Percentiles rank a stretch among this genome's conserved stretches.
Conservation (phyloP, 2,113 vertebrate genomes). For the Psephotus haematonotus region DNA sequence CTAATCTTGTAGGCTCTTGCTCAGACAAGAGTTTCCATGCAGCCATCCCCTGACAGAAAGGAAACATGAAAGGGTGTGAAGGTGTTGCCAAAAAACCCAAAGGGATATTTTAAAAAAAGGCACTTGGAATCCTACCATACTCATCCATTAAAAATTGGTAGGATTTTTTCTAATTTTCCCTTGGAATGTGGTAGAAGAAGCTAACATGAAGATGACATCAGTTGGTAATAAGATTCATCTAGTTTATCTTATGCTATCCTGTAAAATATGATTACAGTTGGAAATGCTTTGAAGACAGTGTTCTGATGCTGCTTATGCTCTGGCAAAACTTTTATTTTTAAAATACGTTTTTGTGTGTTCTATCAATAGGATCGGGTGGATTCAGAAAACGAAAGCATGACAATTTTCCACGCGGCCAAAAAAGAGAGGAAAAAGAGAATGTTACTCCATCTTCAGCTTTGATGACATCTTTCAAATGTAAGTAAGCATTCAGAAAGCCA, state of each 20-base stretch:
- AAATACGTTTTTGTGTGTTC: not conserved
- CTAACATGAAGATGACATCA: not conserved
- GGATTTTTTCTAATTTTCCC: not conserved
- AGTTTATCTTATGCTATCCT: not conserved
- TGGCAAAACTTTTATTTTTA: not conserved
- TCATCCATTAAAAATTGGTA: not conserved
- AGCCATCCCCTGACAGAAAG: not conserved
- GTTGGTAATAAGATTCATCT: not conserved
- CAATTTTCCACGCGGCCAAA: constrained; percentile 73
- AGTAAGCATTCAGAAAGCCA: constrained; percentile 34
- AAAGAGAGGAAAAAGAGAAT: constrained; percentile 77
- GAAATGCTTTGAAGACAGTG: not conserved
- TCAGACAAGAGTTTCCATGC: not conserved
- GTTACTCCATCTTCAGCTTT: constrained; percentile 79
- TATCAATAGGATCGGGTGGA: constrained; percentile 75
- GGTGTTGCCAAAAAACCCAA: not conserved
- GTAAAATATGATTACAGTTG: not conserved
- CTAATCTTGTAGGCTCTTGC: not conserved
- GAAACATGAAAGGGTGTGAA: not conserved
- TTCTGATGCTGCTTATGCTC: not conserved
- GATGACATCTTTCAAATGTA: constrained; percentile 87
- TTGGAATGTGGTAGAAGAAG: not conserved
- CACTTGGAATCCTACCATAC: not conserved
- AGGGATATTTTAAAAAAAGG: not conserved
- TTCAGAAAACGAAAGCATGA: constrained; percentile 85